Percentiles rank a stretch among this genome's conserved stretches.
These are phyloP conservation scores for Labeo catla DNA, from an alignment of 2,113 vertebrate species.

Conservation along the genomic window DNA sequence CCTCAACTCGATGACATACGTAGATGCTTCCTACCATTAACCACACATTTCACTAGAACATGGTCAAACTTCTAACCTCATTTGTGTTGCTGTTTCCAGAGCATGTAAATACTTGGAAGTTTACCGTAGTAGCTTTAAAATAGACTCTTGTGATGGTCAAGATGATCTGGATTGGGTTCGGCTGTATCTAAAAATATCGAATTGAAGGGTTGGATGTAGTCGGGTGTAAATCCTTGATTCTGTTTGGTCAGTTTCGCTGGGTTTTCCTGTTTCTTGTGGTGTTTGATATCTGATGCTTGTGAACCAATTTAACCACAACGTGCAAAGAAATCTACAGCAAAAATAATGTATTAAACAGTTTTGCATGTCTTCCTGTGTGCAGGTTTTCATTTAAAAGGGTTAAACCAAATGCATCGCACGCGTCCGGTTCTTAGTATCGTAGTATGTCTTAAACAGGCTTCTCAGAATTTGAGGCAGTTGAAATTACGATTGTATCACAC, in stretches of 20 bases:
- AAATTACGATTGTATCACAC: constrained; percentile 15
- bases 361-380: neutral
- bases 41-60: constrained; percentile 64
- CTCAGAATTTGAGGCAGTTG: constrained; percentile 72
- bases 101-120: constrained; percentile 1
- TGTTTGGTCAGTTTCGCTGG: neutral
- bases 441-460: constrained; percentile 67
- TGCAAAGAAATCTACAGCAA: neutral
- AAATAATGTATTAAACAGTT: neutral
- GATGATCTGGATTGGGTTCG: neutral
- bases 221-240: neutral
- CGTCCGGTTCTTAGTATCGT: constrained; percentile 77
- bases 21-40: constrained; percentile 55
- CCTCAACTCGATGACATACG: neutral
- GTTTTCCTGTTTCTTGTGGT: neutral
- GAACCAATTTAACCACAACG: neutral
- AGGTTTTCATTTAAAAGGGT: neutral
- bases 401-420: constrained; percentile 43
- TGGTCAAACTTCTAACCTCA: constrained; percentile 61
- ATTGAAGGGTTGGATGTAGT: neutral
- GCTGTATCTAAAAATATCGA: neutral
- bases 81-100: constrained; percentile 49
- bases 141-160: neutral
- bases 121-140: neutral
- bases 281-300: neutral